Evolutionary conservation across 37 sponge, comb jelly and placozoan species (phyloP).

Genomic region (Theonella swinhoei): DNA sequence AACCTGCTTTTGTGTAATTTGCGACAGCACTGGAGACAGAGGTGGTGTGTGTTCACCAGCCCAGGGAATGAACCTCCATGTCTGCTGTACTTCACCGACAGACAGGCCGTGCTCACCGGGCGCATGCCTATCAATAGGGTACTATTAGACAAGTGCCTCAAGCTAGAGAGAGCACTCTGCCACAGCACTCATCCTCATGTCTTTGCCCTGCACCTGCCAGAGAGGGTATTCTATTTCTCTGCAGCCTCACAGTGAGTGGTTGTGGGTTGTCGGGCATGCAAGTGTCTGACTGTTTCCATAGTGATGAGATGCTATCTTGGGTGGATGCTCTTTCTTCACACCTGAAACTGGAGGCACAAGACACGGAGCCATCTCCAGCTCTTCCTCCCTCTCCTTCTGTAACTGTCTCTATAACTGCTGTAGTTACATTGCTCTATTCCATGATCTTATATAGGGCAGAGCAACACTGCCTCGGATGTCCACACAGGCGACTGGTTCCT

Average conservation of each 20-base stretch:
- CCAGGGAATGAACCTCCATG: constrained; percentile 11
- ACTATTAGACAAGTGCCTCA: constrained; percentile 32
- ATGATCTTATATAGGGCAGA: no score
- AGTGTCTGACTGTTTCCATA: background rate
- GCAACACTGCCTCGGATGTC: no score
- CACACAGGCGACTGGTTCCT: no score
- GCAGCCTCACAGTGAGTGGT: constrained; percentile 67
- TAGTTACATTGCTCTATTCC: no score
- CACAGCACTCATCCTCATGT: constrained; percentile 51
- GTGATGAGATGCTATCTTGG: constrained; percentile 65
- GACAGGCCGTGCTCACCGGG: constrained; percentile 28
- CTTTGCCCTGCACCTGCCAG: constrained; percentile 69
- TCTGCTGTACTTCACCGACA: constrained; percentile 55
- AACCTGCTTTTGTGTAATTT: background rate
- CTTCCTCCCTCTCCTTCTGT: background rate
- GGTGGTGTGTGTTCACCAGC: constrained; percentile 39
- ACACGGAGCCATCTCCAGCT: no score
- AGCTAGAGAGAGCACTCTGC: constrained; percentile 37
- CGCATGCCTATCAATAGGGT: constrained; percentile 49
- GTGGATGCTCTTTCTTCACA: constrained; percentile 28
- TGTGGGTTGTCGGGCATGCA: background rate
- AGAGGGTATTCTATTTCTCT: constrained; percentile 74
- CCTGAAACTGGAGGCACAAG: constrained; percentile 23
- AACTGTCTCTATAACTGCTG: no score
- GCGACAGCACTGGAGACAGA: constrained; percentile 42